phyloP scores from a whole-genome alignment of 1,140 invertebrate species.

The Coenobita brevimanus region DNA sequence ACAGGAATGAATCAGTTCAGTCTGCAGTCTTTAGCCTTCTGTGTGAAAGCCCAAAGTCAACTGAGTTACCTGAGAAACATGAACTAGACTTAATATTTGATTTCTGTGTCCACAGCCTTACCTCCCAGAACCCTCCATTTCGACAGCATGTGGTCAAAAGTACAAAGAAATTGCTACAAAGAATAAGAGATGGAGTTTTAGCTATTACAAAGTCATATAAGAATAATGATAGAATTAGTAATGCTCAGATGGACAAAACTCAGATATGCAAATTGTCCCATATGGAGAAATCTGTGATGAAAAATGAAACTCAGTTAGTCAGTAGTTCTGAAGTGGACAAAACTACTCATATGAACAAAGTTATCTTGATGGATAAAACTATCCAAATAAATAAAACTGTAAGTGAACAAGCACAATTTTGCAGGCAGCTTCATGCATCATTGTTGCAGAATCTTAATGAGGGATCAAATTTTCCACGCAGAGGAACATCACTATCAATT shows the following conservation, averaged over 20 bases:
- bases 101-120: constrained; percentile 83
- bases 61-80: constrained; percentile 78
- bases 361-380: constrained; percentile 51
- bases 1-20: constrained; percentile 72
- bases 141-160: constrained; percentile 74
- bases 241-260: no score
- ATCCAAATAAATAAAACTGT: background rate
- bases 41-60: constrained; percentile 84
- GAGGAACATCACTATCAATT: constrained; percentile 79
- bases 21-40: constrained; percentile 80
- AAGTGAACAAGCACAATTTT: constrained; percentile 18
- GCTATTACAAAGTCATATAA: constrained; percentile 67
- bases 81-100: constrained; percentile 82
- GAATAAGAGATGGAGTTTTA: constrained; percentile 72
- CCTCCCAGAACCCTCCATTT: constrained; percentile 80
- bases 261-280: no score
- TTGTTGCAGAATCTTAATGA: constrained; percentile 76
- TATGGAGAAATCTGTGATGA: no score
- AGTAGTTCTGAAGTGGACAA: no score
- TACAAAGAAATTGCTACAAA: constrained; percentile 75
- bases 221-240: constrained; percentile 36
- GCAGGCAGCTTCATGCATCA: constrained; percentile 56
- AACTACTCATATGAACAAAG: no score
- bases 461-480: constrained; percentile 82
- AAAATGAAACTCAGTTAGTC: no score